These are phyloP conservation scores for Stomatorhinus walkeri DNA, from an alignment of 2,797 vertebrate genomes.

Conservation along the genomic window DNA sequence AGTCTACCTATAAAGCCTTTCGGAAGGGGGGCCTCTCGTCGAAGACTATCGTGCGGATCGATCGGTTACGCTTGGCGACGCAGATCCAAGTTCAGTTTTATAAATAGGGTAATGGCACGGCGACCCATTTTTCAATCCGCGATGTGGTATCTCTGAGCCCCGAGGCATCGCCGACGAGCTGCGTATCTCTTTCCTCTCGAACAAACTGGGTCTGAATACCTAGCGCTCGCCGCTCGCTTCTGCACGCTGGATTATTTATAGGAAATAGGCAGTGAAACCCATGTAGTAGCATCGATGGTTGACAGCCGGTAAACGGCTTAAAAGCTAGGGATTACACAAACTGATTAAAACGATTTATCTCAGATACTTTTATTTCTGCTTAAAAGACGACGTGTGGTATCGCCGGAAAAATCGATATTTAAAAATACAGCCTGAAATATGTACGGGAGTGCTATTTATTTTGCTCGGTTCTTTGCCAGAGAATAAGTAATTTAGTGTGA, in stretches of 20 bases:
- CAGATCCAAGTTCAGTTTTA: not conserved
- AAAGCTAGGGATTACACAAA: conserved; percentile 34
- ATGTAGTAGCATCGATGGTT: conserved; percentile 27
- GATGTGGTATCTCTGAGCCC: not conserved
- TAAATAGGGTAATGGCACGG: not conserved
- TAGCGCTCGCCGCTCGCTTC: not conserved
- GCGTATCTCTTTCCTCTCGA: not conserved
- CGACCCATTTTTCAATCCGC: not conserved
- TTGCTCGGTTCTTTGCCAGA: not conserved
- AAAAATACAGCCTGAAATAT: not conserved
- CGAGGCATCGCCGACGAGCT: not conserved
- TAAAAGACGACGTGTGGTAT: not conserved
- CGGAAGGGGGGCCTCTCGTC: not conserved
- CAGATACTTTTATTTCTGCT: not conserved
- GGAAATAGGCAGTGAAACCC: conserved; percentile 10
- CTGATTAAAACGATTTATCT: conserved; percentile 28
- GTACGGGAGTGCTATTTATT: not conserved
- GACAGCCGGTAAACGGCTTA: conserved; percentile 36
- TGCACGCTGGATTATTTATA: conserved; percentile 10
- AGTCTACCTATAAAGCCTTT: not conserved
- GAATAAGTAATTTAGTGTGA: conserved; percentile 8
- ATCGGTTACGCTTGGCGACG: not conserved
- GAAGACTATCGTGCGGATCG: not conserved
- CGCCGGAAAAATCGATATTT: not conserved
- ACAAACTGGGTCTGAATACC: not conserved